Base-by-base conservation (phyloP, 1,140 invertebrate genomes). In the Protaetia brevitarsis region DNA sequence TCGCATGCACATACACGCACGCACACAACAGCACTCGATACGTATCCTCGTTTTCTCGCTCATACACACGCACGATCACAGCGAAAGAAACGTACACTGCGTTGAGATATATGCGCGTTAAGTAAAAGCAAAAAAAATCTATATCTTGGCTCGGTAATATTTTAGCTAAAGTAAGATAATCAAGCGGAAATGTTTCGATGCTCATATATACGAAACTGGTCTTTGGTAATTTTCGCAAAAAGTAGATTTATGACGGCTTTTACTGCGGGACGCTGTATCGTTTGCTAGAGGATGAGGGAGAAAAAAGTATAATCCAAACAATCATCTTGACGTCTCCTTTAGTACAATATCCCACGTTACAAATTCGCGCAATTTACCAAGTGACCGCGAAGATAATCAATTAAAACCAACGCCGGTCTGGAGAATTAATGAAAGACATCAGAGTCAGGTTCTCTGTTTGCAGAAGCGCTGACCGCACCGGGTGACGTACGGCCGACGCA, bases 401-500 rank as follows among this genome's bases (percentile, higher is more conserved):
- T 51, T 51, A 51, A 51, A 51, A 51, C 26, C 41, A 51, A 51
- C 41, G 41, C 41, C 41, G 41, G 21, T 23, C 41, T 51, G 19
- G 41, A 51, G 41, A 51, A 51, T 51, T 51, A 51, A 51, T 51
- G 41, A 51, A 51, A 51, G 41, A 51, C 41, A 51, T 51, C 41
- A 51, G 41, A 16, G 26, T 51, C 41, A 51, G 41, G 41, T 8
- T 19, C 19, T 51, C 19, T 51, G 41, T 51, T 51, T 51, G 41
- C 19, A 51, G 41, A 51, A 51, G 41, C 41, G 41, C 41, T 51
- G 41, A 51, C 41, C 41, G 41, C 41, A 51, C 19, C 41, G 41
- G 41, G 41, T 51, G 41, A 51, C 41, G 41, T 51, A 51, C 41
- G 41, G 26, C 19, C 41, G 41, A 23, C 41, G 41, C 41, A 51